phyloP scores from a whole-genome alignment of 2,113 vertebrate genomes.

The Ameiurus melas region DNA sequence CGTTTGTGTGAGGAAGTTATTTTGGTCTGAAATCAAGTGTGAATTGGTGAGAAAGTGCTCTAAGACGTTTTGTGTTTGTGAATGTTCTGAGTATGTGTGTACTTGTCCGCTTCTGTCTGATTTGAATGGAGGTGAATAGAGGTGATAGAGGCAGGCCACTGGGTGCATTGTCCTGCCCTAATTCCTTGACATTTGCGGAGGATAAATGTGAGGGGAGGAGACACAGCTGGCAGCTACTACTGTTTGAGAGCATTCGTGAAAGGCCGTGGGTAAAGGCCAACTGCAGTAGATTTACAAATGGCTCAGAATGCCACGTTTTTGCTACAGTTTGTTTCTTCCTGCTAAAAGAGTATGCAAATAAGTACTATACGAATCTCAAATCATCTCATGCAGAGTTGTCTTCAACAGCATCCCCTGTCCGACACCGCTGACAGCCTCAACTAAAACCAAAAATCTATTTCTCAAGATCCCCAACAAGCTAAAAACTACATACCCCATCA shows the following conservation, averaged over 20 bases:
- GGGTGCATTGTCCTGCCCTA: slow-evolving; percentile 47
- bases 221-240: slow-evolving; percentile 30
- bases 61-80: slow-evolving; percentile 28
- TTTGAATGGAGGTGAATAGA: slow-evolving; percentile 25
- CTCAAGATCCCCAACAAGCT: not conserved
- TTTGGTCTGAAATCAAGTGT: not conserved
- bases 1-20: not conserved
- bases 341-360: not conserved
- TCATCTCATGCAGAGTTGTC: not conserved
- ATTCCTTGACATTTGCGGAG: slow-evolving; percentile 53
- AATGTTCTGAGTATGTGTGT: slow-evolving; percentile 18
- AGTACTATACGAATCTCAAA: not conserved
- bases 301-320: not conserved
- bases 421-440: not conserved
- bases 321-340: not conserved
- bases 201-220: slow-evolving; percentile 40
- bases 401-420: not conserved
- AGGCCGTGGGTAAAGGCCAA: not conserved
- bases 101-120: slow-evolving; percentile 13
- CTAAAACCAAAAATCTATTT: not conserved
- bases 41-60: slow-evolving; percentile 19
- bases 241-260: slow-evolving; percentile 39
- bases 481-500: not conserved
- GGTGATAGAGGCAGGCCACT: slow-evolving; percentile 29
- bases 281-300: slow-evolving; percentile 10